Evolutionary conservation across 2,113 vertebrate species (phyloP).

Genomic region (Pao palembangensis): DNA sequence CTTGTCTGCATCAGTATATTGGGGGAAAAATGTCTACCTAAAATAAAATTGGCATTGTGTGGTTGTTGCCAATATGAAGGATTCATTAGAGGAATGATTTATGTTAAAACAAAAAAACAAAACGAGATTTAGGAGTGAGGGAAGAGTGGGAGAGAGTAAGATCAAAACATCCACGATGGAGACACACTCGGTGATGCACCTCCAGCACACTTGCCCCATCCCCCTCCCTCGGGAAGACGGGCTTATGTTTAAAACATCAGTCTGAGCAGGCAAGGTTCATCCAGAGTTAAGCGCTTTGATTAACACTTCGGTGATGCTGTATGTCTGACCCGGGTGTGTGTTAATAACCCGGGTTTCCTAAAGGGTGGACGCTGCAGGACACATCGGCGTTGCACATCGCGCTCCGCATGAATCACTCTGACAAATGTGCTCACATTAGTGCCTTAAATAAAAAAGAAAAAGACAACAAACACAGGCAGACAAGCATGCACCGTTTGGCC

Average conservation of each 20-base stretch:
- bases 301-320: conserved; percentile 25
- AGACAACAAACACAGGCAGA: conserved; percentile 4
- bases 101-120: neutral
- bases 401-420: neutral
- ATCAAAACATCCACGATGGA: conserved; percentile 17
- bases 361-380: conserved; percentile 21
- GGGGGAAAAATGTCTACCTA: no score
- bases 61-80: no score
- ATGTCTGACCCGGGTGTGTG: conserved; percentile 23
- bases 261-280: conserved; percentile 40
- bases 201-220: neutral
- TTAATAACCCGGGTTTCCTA: conserved; percentile 24
- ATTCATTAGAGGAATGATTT: neutral
- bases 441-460: neutral
- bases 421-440: neutral
- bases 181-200: conserved; percentile 5
- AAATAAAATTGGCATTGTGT: no score
- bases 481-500: conserved; percentile 32
- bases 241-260: conserved; percentile 55
- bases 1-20: no score
- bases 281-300: conserved; percentile 60
- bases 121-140: neutral
- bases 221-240: conserved; percentile 1
- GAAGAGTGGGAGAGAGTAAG: neutral
- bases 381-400: conserved; percentile 5